phyloP scores from a whole-genome alignment of 2,888 invertebrate genomes.

The Antheraea yamamai region DNA sequence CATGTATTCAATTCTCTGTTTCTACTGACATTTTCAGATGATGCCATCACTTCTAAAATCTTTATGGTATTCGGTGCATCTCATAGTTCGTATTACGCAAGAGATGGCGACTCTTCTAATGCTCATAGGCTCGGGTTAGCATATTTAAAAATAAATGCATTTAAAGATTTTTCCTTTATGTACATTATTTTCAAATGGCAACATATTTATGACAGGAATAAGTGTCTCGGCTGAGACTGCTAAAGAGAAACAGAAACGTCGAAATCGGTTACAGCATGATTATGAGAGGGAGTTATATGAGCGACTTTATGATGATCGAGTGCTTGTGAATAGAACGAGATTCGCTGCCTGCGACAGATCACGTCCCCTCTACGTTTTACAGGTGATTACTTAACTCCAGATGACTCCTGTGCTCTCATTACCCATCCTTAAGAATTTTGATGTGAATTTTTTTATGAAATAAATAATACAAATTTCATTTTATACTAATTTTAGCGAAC shows the following conservation, averaged over 20 bases:
- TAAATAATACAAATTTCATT: background rate
- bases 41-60: conserved; percentile 56
- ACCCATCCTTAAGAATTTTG: too few species aligned
- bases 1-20: too few species aligned
- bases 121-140: conserved; percentile 50
- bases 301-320: conserved; percentile 58
- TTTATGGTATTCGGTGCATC: conserved; percentile 49
- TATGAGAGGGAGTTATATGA: conserved; percentile 68
- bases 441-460: too few species aligned
- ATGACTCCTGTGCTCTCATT: too few species aligned
- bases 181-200: background rate
- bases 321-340: conserved; percentile 65
- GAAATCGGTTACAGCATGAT: conserved; percentile 52
- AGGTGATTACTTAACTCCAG: conserved; percentile 37
- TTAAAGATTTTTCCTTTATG: background rate
- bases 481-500: conserved; percentile 47
- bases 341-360: conserved; percentile 71
- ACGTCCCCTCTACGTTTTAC: conserved; percentile 59
- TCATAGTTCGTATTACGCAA: conserved; percentile 45
- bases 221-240: conserved; percentile 56
- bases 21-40: conserved; percentile 45
- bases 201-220: conserved; percentile 35
- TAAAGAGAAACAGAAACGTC: conserved; percentile 61
- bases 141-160: background rate
- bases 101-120: conserved; percentile 50